Percentiles rank a stretch among this genome's conserved stretches.
Conservation (phyloP, 2,113 vertebrate species). For the cat (Felis catus) region F.catus_Fca126_mat1.0 CM031415.1:170285001-170285500, state of each 20-base stretch:
- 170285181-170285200: slow-evolving; percentile 66
- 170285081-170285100: slow-evolving; percentile 65
- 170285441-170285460: not conserved
- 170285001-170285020: slow-evolving; percentile 39
- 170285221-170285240: slow-evolving; percentile 53
- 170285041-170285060: slow-evolving; percentile 58
- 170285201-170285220: slow-evolving; percentile 72
- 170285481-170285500: not conserved
- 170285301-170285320: not conserved
- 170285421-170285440: not conserved
- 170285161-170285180: slow-evolving; percentile 53
- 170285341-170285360: not conserved
- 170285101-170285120: slow-evolving; percentile 66
- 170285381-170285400: not conserved
- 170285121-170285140: slow-evolving; percentile 45
- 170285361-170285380: not conserved
- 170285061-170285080: slow-evolving; percentile 69
- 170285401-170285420: not conserved
- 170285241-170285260: slow-evolving; percentile 55
- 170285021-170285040: slow-evolving; percentile 64
- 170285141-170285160: slow-evolving; percentile 65
- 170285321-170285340: not conserved
- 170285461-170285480: not conserved
- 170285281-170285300: slow-evolving; percentile 44
- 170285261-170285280: not conserved